Percentiles rank a stretch among this genome's conserved stretches.
These are phyloP conservation scores for Silvanus unidentatus DNA, from an alignment of 2,888 invertebrate genomes.

Conservation along the genomic window DNA sequence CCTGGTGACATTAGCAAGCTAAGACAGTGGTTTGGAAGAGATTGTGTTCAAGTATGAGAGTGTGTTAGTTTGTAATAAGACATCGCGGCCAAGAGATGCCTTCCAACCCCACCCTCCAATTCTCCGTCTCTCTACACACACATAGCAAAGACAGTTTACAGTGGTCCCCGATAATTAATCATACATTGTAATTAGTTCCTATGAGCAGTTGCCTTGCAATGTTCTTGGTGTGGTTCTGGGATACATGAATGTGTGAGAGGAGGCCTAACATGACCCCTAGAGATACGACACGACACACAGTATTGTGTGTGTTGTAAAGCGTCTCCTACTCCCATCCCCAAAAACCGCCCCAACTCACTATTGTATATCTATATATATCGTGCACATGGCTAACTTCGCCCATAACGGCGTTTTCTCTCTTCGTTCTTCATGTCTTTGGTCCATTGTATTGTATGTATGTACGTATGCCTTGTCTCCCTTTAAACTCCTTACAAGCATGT, in stretches of 20 bases:
- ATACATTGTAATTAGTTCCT: conserved; percentile 50
- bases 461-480: background rate
- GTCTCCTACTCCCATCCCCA: conserved; percentile 18
- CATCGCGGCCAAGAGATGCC: conserved; percentile 41
- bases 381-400: conserved; percentile 18
- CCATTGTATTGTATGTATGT: background rate
- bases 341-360: conserved; percentile 15
- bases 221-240: background rate
- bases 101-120: too few relatives aligned
- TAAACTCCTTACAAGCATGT: background rate
- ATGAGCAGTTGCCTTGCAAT: conserved; percentile 26
- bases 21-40: conserved; percentile 47
- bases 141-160: conserved; percentile 42
- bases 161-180: conserved; percentile 46
- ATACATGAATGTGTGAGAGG: background rate
- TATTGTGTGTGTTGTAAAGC: conserved; percentile 10
- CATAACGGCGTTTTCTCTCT: conserved; percentile 3
- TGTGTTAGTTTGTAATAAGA: conserved; percentile 40
- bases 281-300: conserved; percentile 21
- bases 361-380: conserved; percentile 18
- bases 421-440: background rate
- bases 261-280: conserved; percentile 22
- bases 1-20: conserved; percentile 47
- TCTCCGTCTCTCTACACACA: too few relatives aligned
- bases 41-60: too few relatives aligned